Base-by-base conservation (phyloP, 1,140 invertebrate species). In the Panagrolaimus sp. region DNA sequence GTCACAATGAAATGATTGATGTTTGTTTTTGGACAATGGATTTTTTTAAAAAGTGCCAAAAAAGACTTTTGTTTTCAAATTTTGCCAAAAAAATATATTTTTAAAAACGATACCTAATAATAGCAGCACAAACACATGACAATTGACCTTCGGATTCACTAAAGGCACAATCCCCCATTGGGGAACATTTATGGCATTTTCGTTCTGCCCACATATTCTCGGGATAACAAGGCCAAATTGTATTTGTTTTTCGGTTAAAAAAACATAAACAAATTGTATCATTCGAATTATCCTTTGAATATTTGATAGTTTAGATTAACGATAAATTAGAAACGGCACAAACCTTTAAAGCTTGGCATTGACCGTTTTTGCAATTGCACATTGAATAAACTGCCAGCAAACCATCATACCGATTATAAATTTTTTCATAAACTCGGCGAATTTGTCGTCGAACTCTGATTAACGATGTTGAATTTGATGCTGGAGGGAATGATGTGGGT, bases 231-330 rank as follows among this genome's bases (percentile, higher is more conserved):
- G 78, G 78, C 78, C 78, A 80, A 4, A 80, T 55, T 55, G 75
- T 63, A 21, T 76, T 77, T 63, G 80, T 82, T 62, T 82, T 83
- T 58, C 72, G 68, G 68, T 82, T 82, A 64, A 78, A 82, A 46
- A 81, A 82, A 43, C 79, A 83, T 21, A 82, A 64, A 46, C 78
- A 81, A n/a, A 76, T 67, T 21, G 62, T 45, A 28, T 45, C 70
- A 17, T 72, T 72, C 7, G 21, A 69, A 15, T 38, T 38, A 38
- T 38, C 32, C 32, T 38, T 38, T 38, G 10, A 21, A 66, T 72
- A 43, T 55, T 73, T 14, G 17, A 58, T 12, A n/a, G 48, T 52
- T 52, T 52, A 52, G 15, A 52, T 12, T 24, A 52, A n/a, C n/a
- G n/a, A n/a, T n/a, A 38, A 38, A 4, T 38, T 38, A 38, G 32